Percentiles rank a stretch among this genome's conserved stretches.
These are phyloP conservation scores for Coenonympha glycerion DNA, from an alignment of 2,888 invertebrate genomes.

Conservation along the genomic window DNA sequence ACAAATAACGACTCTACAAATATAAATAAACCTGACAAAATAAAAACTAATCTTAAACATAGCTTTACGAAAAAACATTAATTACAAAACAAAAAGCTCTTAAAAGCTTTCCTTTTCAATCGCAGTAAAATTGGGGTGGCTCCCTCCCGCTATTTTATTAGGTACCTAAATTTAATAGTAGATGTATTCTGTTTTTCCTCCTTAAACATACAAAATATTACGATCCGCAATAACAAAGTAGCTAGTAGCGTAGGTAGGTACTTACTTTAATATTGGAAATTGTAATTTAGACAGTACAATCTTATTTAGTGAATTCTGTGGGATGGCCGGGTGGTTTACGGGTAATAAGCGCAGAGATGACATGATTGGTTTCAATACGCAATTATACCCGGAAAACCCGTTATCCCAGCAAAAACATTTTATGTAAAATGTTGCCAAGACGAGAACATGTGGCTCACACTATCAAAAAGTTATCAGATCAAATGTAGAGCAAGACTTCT, in stretches of 20 bases:
- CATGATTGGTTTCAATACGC: no score
- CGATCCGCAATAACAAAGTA: not conserved
- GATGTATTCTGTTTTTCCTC: constrained; percentile 38
- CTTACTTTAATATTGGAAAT: no score
- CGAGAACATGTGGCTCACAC: no score
- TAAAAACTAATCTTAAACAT: constrained; percentile 15
- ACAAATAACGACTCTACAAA: not conserved
- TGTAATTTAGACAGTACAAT: no score
- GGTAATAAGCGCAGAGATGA: no score
- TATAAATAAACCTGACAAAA: constrained; percentile 5
- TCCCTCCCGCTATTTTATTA: constrained; percentile 65
- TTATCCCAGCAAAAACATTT: no score
- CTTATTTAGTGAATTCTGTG: no score
- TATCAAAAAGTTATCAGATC: no score
- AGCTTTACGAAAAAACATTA: constrained; percentile 40
- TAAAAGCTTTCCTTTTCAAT: constrained; percentile 72
- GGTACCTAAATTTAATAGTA: constrained; percentile 57
- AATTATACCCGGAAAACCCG: no score
- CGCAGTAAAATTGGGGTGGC: constrained; percentile 65
- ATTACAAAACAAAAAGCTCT: constrained; percentile 74
- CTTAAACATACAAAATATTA: constrained; percentile 15
- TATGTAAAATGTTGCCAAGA: no score
- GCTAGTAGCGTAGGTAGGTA: not conserved
- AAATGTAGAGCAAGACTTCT: no score
- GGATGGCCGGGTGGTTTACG: no score